Base-by-base conservation (phyloP, 2,113 vertebrate genomes). In the Telmatochromis sp. region DNA sequence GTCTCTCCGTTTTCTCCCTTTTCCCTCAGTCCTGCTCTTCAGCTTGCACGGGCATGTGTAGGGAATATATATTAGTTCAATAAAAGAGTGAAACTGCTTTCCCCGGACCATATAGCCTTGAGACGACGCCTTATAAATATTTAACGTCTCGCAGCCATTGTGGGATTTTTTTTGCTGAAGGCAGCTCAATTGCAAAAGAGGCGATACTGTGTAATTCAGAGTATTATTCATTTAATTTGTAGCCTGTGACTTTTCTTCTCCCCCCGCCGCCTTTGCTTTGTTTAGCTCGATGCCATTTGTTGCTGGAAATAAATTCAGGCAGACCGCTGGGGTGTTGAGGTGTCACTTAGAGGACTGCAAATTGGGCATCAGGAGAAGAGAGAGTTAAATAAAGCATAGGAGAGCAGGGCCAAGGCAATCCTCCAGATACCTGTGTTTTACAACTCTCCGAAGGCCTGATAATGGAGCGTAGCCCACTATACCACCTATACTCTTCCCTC, bases 101-200 rank as follows among this genome's bases (percentile, higher is more conserved):
- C 91, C 88, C 82, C 57, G 53, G 87, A 91, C 88, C 91, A 17
- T 92, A 90, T 68, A 93, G 93, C 89, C 87, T 84, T 35, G 85
- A 91, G 92, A 93, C 63, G 49, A 88, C 51, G 60, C 81, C 78
- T 92, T 90, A 95, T 97, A 96, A 97, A 99, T 98, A 98, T 97
- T 98, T 97, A 97, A 97, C 97, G 95, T 94, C 95, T 96, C 95
- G 85, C 94, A 96, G 96, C 96, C 94, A 96, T 97, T 97, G 95
- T 93, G 85, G 91, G 40, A 26, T 26, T 88, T 87, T 73, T 65
- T 75, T 95, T 95, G 97, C 97, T 97, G 96, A 97, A 97, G 91
- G 95, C 96, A 96, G 96, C 96, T 92, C 87, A 68, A 96, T 95
- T 97, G 96, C 96, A 82, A 93, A 97, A 95, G 97, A 96, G 95